Evolutionary conservation across 2,113 vertebrate species (phyloP).

Genomic region (Anarhynchus alexandrinus): DNA sequence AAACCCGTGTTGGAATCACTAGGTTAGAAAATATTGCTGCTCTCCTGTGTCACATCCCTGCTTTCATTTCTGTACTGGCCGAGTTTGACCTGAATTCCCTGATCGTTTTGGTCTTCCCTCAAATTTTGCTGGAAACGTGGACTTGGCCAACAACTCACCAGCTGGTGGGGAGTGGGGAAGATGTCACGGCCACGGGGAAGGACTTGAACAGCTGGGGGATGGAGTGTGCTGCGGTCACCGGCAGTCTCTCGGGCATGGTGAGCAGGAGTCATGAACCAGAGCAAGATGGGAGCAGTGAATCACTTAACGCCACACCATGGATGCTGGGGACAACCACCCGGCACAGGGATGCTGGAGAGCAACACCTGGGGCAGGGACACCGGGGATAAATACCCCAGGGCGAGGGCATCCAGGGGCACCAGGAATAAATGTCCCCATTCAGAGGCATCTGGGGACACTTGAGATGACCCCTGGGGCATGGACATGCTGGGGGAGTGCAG

Average conservation of each 20-base stretch:
- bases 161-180: not conserved
- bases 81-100: not conserved
- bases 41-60: not conserved
- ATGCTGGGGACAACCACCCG: accelerated
- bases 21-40: not conserved
- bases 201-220: accelerated
- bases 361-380: not conserved
- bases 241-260: accelerated
- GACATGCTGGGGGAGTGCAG: not conserved
- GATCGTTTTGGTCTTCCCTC: not conserved
- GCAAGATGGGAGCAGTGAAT: not conserved
- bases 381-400: not conserved
- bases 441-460: not conserved
- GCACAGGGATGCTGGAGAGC: not conserved
- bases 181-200: accelerated
- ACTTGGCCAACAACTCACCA: not conserved
- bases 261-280: not conserved
- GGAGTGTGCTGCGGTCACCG: accelerated
- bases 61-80: not conserved
- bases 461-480: not conserved
- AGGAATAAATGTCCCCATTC: not conserved
- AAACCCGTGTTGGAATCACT: accelerated
- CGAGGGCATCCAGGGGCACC: not conserved
- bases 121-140: not conserved
- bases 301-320: accelerated